phyloP scores from a whole-genome alignment of 1,140 invertebrate species.

The Anoplophora glabripennis region DNA sequence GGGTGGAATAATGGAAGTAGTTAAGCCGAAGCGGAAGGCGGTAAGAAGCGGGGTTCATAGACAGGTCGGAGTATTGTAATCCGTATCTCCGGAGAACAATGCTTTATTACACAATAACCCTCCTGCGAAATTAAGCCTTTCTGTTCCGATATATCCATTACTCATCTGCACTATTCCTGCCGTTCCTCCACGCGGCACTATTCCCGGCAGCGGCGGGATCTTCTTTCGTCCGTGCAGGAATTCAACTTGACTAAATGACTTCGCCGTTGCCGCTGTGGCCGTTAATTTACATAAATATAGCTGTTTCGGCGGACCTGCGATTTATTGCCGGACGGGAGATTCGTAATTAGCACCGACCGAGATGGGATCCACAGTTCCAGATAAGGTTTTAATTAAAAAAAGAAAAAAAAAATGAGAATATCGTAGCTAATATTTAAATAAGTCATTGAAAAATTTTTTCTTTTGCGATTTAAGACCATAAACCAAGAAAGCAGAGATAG shows the following conservation, averaged over 20 bases:
- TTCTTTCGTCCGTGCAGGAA: constrained; percentile 5
- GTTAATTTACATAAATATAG: background rate
- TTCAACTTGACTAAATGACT: constrained; percentile 3
- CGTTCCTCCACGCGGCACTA: constrained; percentile 22
- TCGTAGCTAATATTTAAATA: no score
- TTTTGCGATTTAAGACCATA: no score
- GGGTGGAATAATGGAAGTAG: constrained; percentile 6
- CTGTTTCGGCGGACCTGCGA: no score
- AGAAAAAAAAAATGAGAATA: no score
- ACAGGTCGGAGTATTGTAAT: constrained; percentile 40
- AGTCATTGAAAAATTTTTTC: no score
- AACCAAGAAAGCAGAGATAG: no score
- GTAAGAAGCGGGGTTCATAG: constrained; percentile 24
- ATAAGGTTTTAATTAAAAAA: no score
- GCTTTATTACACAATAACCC: constrained; percentile 49
- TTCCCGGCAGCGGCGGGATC: background rate
- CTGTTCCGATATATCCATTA: constrained; percentile 47
- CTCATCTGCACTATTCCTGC: constrained; percentile 38
- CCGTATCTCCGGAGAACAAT: constrained; percentile 48
- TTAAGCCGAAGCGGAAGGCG: constrained; percentile 7
- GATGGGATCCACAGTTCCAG: no score
- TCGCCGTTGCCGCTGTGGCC: background rate
- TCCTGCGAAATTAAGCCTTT: constrained; percentile 47
- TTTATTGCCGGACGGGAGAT: no score
- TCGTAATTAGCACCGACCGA: no score